phyloP scores from a whole-genome alignment of 2,113 vertebrate genomes.

The Clarias magur region DNA sequence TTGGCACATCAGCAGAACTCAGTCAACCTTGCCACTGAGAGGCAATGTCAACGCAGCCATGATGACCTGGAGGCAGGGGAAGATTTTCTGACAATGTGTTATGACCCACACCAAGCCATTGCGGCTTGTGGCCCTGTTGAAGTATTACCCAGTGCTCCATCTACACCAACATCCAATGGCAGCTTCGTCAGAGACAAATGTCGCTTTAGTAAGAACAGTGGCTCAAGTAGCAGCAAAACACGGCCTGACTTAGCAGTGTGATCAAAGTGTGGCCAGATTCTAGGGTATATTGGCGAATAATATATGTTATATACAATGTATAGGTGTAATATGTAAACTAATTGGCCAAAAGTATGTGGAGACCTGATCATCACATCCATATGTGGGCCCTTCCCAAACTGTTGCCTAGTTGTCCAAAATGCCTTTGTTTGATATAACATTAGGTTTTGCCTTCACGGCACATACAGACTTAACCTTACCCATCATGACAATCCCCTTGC shows the following conservation, averaged over 20 bases:
- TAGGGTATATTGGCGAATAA: not conserved
- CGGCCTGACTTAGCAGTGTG: conserved; percentile 87
- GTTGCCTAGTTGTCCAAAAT: not conserved
- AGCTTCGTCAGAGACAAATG: conserved; percentile 81
- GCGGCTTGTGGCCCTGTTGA: conserved; percentile 51
- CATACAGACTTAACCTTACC: not conserved
- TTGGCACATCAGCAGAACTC: conserved; percentile 91
- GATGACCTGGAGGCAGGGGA: conserved; percentile 71
- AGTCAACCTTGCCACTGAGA: conserved; percentile 83
- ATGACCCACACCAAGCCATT: conserved; percentile 66
- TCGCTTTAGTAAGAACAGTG: conserved; percentile 85
- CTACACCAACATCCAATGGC: conserved; percentile 57
- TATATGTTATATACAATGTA: not conserved
- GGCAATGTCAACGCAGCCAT: conserved; percentile 75
- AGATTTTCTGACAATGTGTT: conserved; percentile 80
- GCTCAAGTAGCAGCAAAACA: conserved; percentile 83
- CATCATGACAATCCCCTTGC: not conserved
- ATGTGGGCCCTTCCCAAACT: not conserved
- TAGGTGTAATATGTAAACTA: not conserved
- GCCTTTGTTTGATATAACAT: not conserved
- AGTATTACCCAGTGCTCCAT: conserved; percentile 60
- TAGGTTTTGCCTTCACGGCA: not conserved
- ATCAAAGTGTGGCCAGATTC: not conserved
- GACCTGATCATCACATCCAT: not conserved
- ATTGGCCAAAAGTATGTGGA: not conserved